Evolutionary conservation across 35 echinoderm and acorn worm species (phyloP).

Genomic region (Patiria miniata): DNA sequence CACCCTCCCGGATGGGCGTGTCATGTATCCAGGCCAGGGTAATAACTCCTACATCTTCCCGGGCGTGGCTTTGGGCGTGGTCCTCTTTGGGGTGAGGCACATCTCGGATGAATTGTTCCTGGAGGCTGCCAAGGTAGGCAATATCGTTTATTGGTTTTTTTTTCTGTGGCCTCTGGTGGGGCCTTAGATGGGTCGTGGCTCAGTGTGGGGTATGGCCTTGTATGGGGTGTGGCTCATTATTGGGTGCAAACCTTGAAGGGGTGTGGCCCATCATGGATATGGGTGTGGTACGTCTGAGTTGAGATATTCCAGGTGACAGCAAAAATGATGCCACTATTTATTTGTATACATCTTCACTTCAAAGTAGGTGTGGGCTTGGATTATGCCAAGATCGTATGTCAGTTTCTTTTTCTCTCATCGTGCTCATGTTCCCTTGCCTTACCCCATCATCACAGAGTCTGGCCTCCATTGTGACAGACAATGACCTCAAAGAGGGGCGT

Average conservation of each 20-base stretch:
- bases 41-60: constrained; percentile 97
- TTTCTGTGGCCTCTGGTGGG: constrained; percentile 47
- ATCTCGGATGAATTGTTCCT: constrained; percentile 87
- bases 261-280: no score
- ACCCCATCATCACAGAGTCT: constrained; percentile 37
- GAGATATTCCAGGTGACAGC: no score
- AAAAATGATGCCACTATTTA: no score
- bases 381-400: no score
- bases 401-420: no score
- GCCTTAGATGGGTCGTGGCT: constrained; percentile 30
- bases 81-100: constrained; percentile 74
- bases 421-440: no score
- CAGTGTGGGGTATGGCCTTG: not conserved
- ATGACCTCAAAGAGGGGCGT: constrained; percentile 82
- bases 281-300: no score
- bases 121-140: constrained; percentile 85
- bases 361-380: no score
- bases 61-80: constrained; percentile 88
- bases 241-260: no score
- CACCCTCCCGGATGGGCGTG: constrained; percentile 61
- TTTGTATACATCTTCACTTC: no score
- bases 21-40: constrained; percentile 82
- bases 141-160: constrained; percentile 1
- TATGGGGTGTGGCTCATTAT: not conserved
- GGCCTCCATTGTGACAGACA: constrained; percentile 76